Evolutionary conservation across 1,140 invertebrate genomes (phyloP), one percentile per base, ranked within the genome.

Genomic region (Magallana angulata): DNA sequence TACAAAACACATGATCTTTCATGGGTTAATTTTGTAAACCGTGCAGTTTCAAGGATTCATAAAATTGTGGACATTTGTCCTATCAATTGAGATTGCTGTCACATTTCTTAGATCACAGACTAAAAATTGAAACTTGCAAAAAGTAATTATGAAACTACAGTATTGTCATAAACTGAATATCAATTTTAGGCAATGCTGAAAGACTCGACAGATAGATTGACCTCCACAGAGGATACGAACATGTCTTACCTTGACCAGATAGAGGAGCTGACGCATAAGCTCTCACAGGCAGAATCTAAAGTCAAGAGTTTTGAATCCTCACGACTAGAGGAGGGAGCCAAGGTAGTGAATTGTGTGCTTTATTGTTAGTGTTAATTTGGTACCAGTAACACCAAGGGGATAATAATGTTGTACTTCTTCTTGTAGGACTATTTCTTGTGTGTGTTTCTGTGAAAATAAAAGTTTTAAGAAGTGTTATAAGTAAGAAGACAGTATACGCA

Each of bases 241-340:
- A 91, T 90, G 16, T 85, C 88, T 0, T 93, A 93, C 88, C 91
- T 94, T 6, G 94, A 94, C 76, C 93, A 94, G 91, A 92, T 94
- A 57, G 93, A 93, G 84, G 92, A 94, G 86, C 91, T 94, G 24
- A 94, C 92, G 9, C 92, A 94, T 85, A 94, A 94, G 87, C 86
- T 94, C 18, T 89, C 91, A 24, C 90, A 92, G 76, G 92, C 93
- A 18, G 93, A 94, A 87, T 91, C 89, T 58, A 92, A 92, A 85
- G 90, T 94, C 71, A 92, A 92, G 82, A 84, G 85, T 16, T 92
- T 91, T 90, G 92, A 93, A 82, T 82, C 89, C 1, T 88, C 89
- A 18, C 90, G 92, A 85, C 68, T 92, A 1, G 92, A 94, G 57
- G 92, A 92, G 80, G 93, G 92, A 11, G 93, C 93, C n/a, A 94